A percentile compares a stretch with the other conserved stretches of the same genome.
phyloP scores from a whole-genome alignment of 2,888 invertebrate species.

The Cyclophora albipunctata region DNA sequence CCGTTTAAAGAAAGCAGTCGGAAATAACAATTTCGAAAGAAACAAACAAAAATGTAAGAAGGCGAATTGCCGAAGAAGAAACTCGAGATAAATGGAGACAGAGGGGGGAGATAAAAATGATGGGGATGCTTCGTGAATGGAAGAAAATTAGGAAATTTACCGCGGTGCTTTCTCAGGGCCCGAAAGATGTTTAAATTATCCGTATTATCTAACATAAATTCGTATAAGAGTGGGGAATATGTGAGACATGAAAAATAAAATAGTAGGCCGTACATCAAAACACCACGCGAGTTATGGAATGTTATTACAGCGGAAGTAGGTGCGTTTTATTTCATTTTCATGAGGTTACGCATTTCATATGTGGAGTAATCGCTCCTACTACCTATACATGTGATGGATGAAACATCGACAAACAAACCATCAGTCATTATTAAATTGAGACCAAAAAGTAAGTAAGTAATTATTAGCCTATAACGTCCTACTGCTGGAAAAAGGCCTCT shows the following conservation, averaged over 20 bases:
- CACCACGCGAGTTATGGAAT: too few species aligned
- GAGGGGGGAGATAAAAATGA: slow-evolving; percentile 71
- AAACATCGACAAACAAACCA: too few species aligned
- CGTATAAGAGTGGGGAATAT: slow-evolving; percentile 21
- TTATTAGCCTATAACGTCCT: too few species aligned
- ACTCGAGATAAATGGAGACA: slow-evolving; percentile 66
- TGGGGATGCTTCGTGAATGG: slow-evolving; percentile 68
- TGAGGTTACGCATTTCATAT: too few species aligned
- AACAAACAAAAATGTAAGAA: slow-evolving; percentile 69
- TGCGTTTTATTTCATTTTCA: too few species aligned
- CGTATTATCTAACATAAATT: slow-evolving; percentile 45
- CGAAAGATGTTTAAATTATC: slow-evolving; percentile 58
- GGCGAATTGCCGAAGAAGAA: slow-evolving; percentile 57
- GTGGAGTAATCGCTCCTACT: too few species aligned
- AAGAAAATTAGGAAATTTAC: slow-evolving; percentile 69
- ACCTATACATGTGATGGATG: too few species aligned
- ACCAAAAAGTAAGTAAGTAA: too few species aligned
- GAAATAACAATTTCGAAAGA: slow-evolving; percentile 72
- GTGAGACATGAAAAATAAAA: slow-evolving; percentile 10
- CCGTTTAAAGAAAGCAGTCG: slow-evolving; percentile 66
- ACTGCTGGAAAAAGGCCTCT: too few species aligned
- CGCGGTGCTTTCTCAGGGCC: slow-evolving; percentile 51
- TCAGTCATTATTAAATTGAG: too few species aligned
- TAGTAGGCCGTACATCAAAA: neutral
- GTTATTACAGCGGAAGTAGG: too few species aligned